Conservation (phyloP, 2,888 invertebrate genomes). For the Arrhopalites spinosus region DNA sequence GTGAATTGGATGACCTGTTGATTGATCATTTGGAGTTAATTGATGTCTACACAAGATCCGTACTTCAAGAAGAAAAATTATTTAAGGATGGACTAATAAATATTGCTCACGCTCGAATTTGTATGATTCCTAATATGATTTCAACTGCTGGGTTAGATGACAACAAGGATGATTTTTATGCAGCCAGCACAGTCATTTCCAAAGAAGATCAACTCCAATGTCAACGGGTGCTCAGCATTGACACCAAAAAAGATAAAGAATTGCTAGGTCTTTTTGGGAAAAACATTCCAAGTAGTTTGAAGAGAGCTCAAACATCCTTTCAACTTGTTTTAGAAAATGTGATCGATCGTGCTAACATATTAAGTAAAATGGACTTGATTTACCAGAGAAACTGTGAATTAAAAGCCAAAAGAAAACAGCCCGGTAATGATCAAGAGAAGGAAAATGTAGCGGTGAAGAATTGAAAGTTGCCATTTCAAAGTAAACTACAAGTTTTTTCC, state of each 20-base stretch:
- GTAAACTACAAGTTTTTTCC: too few relatives aligned
- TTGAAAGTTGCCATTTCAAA: too few relatives aligned
- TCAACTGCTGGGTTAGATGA: conserved; percentile 8
- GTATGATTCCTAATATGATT: conserved; percentile 32
- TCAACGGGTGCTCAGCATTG: background rate
- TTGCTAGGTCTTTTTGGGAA: conserved; percentile 15
- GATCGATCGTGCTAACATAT: conserved; percentile 25
- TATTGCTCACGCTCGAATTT: conserved; percentile 32
- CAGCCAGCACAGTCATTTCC: background rate
- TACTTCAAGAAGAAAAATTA: conserved; percentile 26
- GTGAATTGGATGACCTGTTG: conserved; percentile 21
- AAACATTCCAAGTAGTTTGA: conserved; percentile 28
- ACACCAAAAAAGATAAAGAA: conserved; percentile 18
- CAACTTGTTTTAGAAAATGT: conserved; percentile 11
- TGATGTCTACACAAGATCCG: conserved; percentile 21
- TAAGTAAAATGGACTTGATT: background rate
- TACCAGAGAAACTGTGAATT: too few relatives aligned
- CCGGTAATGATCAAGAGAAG: too few relatives aligned
- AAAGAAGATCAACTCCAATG: background rate
- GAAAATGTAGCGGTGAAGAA: too few relatives aligned
- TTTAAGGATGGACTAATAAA: conserved; percentile 30
- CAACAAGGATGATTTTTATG: background rate
- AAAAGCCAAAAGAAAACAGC: too few relatives aligned
- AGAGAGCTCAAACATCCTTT: conserved; percentile 20
- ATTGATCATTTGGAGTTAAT: conserved; percentile 26